A percentile compares a stretch with the other conserved stretches of the same genome.
Evolutionary conservation across 1,140 invertebrate species (phyloP).

Genomic region (Leguminivora glycinivorella): DNA sequence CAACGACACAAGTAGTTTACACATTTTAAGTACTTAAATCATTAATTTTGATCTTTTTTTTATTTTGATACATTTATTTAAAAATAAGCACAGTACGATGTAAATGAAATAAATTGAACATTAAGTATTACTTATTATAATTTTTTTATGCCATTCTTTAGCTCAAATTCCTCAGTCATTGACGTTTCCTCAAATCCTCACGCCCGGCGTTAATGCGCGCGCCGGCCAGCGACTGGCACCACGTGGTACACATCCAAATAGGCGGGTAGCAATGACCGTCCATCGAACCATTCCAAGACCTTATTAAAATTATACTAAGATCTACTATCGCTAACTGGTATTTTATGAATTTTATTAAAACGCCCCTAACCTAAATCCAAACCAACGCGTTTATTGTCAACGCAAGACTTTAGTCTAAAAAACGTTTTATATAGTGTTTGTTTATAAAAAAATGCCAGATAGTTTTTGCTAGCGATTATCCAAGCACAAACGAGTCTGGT

Average conservation of each 20-base stretch:
- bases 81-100: no score
- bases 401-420: neutral
- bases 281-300: neutral
- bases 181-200: neutral
- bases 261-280: neutral
- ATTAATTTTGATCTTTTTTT: no score
- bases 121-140: no score
- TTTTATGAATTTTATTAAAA: neutral
- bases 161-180: neutral
- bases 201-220: neutral
- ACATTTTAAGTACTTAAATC: no score
- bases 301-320: neutral
- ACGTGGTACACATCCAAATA: neutral
- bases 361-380: neutral
- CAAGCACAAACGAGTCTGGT: neutral
- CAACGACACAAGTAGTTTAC: neutral
- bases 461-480: neutral
- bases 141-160: no score
- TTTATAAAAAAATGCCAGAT: neutral
- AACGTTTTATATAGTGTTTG: neutral
- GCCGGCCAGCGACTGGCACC: neutral
- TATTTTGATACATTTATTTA: no score
- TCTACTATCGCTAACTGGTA: neutral
- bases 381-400: neutral
- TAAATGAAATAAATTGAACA: no score